These are phyloP conservation scores for Parthenolecanium corni DNA, from an alignment of 2,888 invertebrate species.

Conservation along the genomic window DNA sequence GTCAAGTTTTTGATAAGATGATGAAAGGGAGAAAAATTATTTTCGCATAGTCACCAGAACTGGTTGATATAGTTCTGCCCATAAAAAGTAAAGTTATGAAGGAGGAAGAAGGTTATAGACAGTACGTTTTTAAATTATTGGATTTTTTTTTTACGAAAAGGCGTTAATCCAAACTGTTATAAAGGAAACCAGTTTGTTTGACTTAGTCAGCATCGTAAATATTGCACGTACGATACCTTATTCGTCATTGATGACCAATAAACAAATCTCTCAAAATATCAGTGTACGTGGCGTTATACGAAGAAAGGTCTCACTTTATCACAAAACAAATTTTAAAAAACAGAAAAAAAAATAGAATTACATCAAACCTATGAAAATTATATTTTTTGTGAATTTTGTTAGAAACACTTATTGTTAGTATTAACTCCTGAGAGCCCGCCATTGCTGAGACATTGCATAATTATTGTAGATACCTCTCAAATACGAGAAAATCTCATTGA, in stretches of 20 bases:
- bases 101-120: constrained; percentile 10
- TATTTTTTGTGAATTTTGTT: no score
- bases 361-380: no score
- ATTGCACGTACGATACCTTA: not conserved
- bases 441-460: no score
- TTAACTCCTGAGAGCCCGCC: no score
- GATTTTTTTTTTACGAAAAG: not conserved
- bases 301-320: no score
- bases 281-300: no score
- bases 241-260: not conserved
- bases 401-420: no score
- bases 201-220: not conserved
- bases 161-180: not conserved
- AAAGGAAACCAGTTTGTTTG: not conserved
- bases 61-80: constrained; percentile 1
- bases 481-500: no score
- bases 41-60: not conserved
- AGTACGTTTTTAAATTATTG: not conserved
- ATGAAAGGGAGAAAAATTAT: not conserved
- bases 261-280: not conserved
- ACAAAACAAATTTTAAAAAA: no score
- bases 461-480: no score
- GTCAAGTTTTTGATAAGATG: no score
- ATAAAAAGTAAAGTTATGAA: constrained; percentile 5
- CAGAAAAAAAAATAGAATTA: no score